These are phyloP conservation scores for Tetraneura akinire DNA, from an alignment of 1,140 invertebrate genomes.

Conservation along the genomic window DNA sequence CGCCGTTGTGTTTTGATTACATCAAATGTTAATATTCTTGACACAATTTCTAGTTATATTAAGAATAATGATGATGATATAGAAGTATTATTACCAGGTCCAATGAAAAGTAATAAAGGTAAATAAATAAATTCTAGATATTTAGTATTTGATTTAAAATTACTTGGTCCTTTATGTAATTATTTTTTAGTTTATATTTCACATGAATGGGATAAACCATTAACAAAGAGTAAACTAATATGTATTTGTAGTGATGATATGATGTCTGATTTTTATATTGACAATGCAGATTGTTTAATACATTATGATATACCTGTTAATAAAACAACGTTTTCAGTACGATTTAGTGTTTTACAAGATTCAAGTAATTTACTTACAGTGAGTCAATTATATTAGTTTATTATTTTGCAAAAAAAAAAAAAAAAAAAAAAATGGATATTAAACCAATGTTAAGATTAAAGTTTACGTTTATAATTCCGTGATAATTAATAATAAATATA, in stretches of 20 bases:
- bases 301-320: constrained; percentile 29
- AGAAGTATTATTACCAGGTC: not conserved
- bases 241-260: constrained; percentile 41
- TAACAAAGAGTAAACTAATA: not conserved
- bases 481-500: too few species aligned
- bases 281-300: constrained; percentile 36
- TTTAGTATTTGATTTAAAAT: not conserved
- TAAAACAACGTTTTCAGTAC: constrained; percentile 21
- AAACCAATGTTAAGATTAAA: too few species aligned
- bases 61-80: not conserved
- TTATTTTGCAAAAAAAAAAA: too few species aligned
- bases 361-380: constrained; percentile 6
- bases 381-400: not conserved
- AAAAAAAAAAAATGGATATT: too few species aligned
- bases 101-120: constrained; percentile 7
- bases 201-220: constrained; percentile 13
- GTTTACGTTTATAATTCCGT: too few species aligned
- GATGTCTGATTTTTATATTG: constrained; percentile 28
- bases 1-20: constrained; percentile 11
- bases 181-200: constrained; percentile 29
- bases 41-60: constrained; percentile 6
- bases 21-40: not conserved
- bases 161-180: not conserved
- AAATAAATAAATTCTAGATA: not conserved
- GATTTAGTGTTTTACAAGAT: constrained; percentile 34